Percentiles rank a stretch among this genome's conserved stretches.
Evolutionary conservation across 2,797 vertebrate species (phyloP).

Genomic region (Telmatherina bonti): DNA sequence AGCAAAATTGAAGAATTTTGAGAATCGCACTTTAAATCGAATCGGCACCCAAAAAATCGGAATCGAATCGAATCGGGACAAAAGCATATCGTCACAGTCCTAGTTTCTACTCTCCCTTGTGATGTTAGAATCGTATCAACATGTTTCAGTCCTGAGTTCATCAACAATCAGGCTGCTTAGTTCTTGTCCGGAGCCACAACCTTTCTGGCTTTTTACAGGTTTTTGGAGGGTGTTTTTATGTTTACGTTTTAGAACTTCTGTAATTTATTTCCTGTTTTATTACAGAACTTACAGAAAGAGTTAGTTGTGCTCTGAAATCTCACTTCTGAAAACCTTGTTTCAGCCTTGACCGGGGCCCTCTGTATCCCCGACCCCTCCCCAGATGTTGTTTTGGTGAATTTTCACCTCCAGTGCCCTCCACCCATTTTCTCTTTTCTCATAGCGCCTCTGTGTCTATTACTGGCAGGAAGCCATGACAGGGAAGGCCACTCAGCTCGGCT

Average conservation of each 20-base stretch:
- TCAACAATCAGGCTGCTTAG: neutral
- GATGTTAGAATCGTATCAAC: neutral
- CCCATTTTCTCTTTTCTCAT: constrained; percentile 58
- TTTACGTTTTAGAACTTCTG: neutral
- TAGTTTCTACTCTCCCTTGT: too few species aligned
- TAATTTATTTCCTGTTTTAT: neutral
- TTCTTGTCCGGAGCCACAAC: too few species aligned
- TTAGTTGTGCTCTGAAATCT: constrained; percentile 19
- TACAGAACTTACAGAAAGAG: neutral
- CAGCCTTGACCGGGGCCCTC: constrained; percentile 26
- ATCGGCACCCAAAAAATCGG: too few species aligned
- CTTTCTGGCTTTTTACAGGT: neutral
- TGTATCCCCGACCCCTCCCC: constrained; percentile 49
- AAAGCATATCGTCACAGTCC: too few species aligned
- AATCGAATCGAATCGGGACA: too few species aligned
- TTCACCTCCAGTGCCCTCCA: constrained; percentile 60
- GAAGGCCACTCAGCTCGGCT: constrained; percentile 72
- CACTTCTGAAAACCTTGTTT: constrained; percentile 37
- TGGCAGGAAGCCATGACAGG: constrained; percentile 70
- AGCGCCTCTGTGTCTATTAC: constrained; percentile 69
- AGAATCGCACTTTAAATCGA: too few species aligned
- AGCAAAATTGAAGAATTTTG: too few species aligned
- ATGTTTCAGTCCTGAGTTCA: neutral
- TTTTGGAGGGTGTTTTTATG: neutral
- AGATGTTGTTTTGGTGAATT: constrained; percentile 66